Base-by-base conservation (phyloP, 1,140 invertebrate species). In the Stenopsyche tienmushanensis region DNA sequence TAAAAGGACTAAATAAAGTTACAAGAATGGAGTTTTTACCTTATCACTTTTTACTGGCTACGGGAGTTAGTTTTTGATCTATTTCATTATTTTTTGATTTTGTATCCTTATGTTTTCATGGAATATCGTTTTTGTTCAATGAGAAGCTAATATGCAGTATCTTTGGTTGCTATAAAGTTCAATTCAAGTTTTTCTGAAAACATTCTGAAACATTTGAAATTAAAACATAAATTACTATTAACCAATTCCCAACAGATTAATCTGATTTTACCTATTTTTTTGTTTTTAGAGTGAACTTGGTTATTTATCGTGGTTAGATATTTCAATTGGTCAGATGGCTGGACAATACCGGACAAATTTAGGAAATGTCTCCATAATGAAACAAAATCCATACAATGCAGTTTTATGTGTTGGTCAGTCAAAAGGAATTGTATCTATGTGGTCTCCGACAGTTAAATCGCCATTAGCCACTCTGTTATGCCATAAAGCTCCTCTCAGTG, bases 301-400 rank as follows among this genome's bases (percentile, higher is more conserved):
- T 23, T 92, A 87, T 76, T 78, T 98, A 39, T 85, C 86, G 42
- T 99, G 96, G 92, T 74, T 99, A 8, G 98, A 99, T 80, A 86
- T 98, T 26, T 97, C 95, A 2, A 87, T 97, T 54, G 98, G 98
- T 45, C 85, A 97, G 82, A 83, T 97, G 71, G 86, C 97, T 1
- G 80, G 87, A 0, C 87, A 91, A 42, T 91, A 87, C 67, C 85
- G 88, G 55, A 90, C 92, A 2, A 82, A 82, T 64, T 75, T 90
- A 24, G 94, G 94, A 34, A 82, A 88, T 66, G 84, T 97, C 42
- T 81, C 83, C 29, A 81, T 94, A 9, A 89, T 99, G 87, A 86
- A 88, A n/a, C 94, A 98, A 73, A 99, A 99, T 84, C 96, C 96
- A 0, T 84, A 85, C 69, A 99, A 99, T 83, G 98, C 92, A n/a